Conservation (phyloP, 2,113 vertebrate genomes). For the Rhea americana region DNA sequence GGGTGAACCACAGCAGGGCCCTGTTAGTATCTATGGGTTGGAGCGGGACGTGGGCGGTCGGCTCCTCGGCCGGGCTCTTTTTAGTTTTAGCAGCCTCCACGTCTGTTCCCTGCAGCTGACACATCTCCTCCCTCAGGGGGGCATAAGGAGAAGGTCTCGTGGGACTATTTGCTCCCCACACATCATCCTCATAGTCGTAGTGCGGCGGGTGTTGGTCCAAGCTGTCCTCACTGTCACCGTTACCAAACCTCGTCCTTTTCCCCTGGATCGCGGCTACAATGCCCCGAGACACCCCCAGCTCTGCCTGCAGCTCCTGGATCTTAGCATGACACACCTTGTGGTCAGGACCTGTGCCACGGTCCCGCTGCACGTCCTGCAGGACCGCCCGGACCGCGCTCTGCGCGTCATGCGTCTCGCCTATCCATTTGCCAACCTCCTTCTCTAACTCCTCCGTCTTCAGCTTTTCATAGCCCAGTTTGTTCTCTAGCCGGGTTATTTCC, state of each 20-base stretch:
- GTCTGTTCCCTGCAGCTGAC: neutral
- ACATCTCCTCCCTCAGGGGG: conserved; percentile 2
- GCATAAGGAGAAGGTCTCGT: conserved; percentile 11
- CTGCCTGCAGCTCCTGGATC: conserved; percentile 65
- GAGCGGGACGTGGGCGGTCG: neutral
- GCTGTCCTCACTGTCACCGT: conserved; percentile 9
- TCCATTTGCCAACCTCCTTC: conserved; percentile 68
- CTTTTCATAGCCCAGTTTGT: conserved; percentile 59
- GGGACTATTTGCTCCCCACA: conserved; percentile 43
- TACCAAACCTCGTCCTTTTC: conserved; percentile 10
- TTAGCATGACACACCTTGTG: conserved; percentile 62
- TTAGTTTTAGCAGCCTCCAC: conserved; percentile 4
- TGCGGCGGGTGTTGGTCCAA: neutral
- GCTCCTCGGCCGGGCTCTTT: neutral
- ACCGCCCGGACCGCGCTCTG: conserved; percentile 59
- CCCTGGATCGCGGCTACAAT: conserved; percentile 63
- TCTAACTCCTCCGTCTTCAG: conserved; percentile 56
- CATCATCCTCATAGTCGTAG: conserved; percentile 59
- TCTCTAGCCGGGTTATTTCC: conserved; percentile 63
- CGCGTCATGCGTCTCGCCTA: conserved; percentile 35
- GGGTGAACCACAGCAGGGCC: conserved; percentile 47
- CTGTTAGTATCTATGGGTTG: conserved; percentile 47
- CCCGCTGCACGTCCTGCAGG: conserved; percentile 59
- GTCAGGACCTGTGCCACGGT: neutral
- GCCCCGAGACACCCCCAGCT: conserved; percentile 60